Percentiles rank a stretch among this genome's conserved stretches.
These are phyloP conservation scores for Megaptera novaeangliae DNA, from an alignment of 2,113 vertebrate genomes.

Conservation along the genomic window DNA sequence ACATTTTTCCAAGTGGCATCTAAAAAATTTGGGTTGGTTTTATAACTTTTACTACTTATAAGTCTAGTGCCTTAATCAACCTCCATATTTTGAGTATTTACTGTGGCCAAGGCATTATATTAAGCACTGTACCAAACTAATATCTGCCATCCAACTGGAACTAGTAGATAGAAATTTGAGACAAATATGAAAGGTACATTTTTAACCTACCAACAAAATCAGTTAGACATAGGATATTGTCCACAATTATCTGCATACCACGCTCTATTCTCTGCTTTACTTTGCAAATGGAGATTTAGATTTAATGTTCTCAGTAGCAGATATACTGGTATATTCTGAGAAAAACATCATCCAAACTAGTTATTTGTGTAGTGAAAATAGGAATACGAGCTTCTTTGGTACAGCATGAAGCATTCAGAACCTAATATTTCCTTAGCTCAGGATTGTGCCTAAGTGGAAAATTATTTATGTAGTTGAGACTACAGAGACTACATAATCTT, in stretches of 20 bases:
- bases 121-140: neutral
- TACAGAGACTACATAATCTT: neutral
- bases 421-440: neutral
- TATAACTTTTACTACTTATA: neutral
- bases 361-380: neutral
- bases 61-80: neutral
- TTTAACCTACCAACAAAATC: neutral
- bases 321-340: neutral
- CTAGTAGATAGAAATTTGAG: neutral
- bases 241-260: neutral
- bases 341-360: neutral
- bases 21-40: neutral
- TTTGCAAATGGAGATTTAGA: neutral
- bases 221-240: neutral
- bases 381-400: neutral
- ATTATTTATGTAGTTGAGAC: neutral
- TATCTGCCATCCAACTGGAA: neutral
- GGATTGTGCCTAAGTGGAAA: neutral
- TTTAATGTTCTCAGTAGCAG: neutral
- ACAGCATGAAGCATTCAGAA: neutral
- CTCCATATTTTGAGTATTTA: neutral
- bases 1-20: neutral
- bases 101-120: neutral
- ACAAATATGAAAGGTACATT: neutral
- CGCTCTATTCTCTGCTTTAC: neutral